These are phyloP conservation scores for Procavia capensis DNA, from an alignment of 2,113 vertebrate genomes.

Conservation along the genomic window DNA sequence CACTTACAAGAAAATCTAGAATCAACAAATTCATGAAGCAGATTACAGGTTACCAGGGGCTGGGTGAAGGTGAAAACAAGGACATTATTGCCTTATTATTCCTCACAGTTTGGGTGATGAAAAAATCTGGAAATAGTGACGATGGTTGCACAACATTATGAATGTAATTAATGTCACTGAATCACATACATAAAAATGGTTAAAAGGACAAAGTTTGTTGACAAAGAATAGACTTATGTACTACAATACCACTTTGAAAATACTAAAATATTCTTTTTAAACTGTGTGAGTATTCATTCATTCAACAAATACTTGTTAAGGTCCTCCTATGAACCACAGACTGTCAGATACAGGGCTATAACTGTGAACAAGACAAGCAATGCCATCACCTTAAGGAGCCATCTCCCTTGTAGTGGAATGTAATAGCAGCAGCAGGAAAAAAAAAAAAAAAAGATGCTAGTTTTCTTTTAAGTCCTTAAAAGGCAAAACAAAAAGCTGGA, in stretches of 20 bases:
- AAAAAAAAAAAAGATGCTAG: not conserved
- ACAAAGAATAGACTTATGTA: too few species aligned
- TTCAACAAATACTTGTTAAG: not conserved
- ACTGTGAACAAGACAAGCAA: not conserved
- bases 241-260: not conserved
- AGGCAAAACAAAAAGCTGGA: constrained; percentile 31
- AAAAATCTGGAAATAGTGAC: too few species aligned
- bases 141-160: too few species aligned
- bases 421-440: not conserved
- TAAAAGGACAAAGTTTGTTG: too few species aligned
- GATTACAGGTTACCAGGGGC: too few species aligned
- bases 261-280: constrained; percentile 29
- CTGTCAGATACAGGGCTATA: not conserved
- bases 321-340: not conserved
- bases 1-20: too few species aligned
- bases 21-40: too few species aligned
- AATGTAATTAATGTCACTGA: too few species aligned
- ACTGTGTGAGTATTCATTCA: not conserved
- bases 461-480: constrained; percentile 36
- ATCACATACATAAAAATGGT: too few species aligned
- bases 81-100: too few species aligned
- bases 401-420: not conserved
- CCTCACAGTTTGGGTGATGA: too few species aligned
- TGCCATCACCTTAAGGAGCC: not conserved
- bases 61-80: too few species aligned